Percentiles rank a stretch among this genome's conserved stretches.
phyloP scores from a whole-genome alignment of 2,113 vertebrate genomes.

The Ochotona princeps region DNA sequence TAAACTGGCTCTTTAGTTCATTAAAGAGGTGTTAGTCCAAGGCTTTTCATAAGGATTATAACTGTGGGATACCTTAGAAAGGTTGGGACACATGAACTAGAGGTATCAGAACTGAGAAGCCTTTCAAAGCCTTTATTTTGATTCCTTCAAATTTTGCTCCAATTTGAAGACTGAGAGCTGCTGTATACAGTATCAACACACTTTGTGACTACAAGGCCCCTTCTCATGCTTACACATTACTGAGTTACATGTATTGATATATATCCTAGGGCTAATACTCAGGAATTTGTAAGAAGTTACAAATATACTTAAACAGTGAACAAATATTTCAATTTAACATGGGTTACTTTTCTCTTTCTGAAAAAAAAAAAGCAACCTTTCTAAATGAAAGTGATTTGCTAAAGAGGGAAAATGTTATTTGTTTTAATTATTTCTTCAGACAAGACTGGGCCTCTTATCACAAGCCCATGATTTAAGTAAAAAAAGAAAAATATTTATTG shows the following conservation, averaged over 20 bases:
- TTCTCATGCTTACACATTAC: not conserved
- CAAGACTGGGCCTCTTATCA: too few species aligned
- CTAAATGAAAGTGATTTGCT: not conserved
- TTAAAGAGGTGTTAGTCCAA: not conserved
- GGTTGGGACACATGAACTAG: not conserved
- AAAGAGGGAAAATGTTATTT: not conserved
- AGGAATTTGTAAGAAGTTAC: not conserved
- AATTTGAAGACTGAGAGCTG: not conserved
- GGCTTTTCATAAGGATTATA: not conserved
- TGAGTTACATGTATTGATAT: not conserved
- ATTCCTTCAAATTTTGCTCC: not conserved
- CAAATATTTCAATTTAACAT: not conserved
- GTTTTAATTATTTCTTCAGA: too few species aligned
- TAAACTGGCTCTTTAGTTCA: constrained; percentile 33
- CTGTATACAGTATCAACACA: too few species aligned
- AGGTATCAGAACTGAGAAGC: not conserved
- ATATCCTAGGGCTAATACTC: constrained; percentile 16
- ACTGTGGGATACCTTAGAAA: not conserved
- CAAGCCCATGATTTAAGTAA: too few species aligned
- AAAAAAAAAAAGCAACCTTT: constrained; percentile 36
- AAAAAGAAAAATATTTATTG: too few species aligned
- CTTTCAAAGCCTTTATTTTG: constrained; percentile 1
- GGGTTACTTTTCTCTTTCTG: not conserved
- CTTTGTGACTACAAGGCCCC: not conserved
- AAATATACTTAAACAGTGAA: constrained; percentile 18